phyloP scores from a whole-genome alignment of 2,888 invertebrate genomes.

The Pseudanteris insignis region DNA sequence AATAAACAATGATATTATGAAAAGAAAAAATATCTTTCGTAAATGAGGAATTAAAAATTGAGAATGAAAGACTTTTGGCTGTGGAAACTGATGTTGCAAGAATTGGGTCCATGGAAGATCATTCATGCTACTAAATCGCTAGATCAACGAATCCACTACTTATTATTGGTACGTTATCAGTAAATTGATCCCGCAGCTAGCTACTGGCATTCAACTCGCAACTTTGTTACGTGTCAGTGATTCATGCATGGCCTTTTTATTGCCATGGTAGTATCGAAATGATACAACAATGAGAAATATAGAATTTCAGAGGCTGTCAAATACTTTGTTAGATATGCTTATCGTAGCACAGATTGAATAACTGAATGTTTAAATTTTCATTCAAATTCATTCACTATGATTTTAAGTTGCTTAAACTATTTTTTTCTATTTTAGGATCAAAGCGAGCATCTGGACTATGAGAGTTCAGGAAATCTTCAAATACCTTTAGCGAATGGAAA shows the following conservation, averaged over 20 bases:
- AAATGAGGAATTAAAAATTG: too few relatives aligned
- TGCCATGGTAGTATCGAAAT: constrained; percentile 41
- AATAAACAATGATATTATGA: too few relatives aligned
- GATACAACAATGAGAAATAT: constrained; percentile 22
- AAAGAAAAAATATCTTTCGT: too few relatives aligned
- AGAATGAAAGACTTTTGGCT: too few relatives aligned
- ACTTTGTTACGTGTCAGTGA: constrained; percentile 42
- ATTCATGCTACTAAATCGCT: too few relatives aligned
- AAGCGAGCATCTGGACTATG: constrained; percentile 59
- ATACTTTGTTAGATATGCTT: constrained; percentile 34
- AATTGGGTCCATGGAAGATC: too few relatives aligned
- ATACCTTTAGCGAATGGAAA: constrained; percentile 89
- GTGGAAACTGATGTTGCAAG: too few relatives aligned
- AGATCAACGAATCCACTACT: constrained; percentile 3
- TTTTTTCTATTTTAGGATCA: too few relatives aligned
- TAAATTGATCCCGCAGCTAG: constrained; percentile 53
- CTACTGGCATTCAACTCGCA: constrained; percentile 51
- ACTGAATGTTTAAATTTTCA: too few relatives aligned
- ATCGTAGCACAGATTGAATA: constrained; percentile 34
- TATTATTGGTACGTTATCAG: constrained; percentile 54
- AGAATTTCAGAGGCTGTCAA: constrained; percentile 11
- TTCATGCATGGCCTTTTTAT: constrained; percentile 48
- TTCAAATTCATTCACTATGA: too few relatives aligned
- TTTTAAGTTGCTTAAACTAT: too few relatives aligned
- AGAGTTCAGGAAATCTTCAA: constrained; percentile 76